These are phyloP conservation scores for Mixornis gularis DNA, from an alignment of 2,113 vertebrate genomes.

Conservation along the genomic window DNA sequence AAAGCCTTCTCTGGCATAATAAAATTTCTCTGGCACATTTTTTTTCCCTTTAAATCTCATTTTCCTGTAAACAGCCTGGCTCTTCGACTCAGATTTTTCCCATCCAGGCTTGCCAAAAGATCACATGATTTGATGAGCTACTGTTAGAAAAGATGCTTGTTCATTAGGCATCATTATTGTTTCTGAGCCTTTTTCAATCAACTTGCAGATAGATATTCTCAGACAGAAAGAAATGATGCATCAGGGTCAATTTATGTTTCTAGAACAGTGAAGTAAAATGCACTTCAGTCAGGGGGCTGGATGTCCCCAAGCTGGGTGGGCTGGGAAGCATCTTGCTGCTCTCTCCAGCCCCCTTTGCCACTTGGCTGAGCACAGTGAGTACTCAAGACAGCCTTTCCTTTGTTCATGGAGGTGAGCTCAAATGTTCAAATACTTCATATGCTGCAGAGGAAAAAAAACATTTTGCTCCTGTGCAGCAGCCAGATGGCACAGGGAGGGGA, in stretches of 20 bases:
- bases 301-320: background rate
- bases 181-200: background rate
- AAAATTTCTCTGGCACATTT: fast-evolving
- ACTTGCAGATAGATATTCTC: background rate
- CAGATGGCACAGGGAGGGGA: background rate
- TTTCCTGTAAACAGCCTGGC: background rate
- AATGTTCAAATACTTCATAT: background rate
- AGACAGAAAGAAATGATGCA: background rate
- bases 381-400: background rate
- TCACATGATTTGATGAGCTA: background rate
- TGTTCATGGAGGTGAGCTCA: slow-evolving; percentile 6
- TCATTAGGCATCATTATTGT: slow-evolving; percentile 16
- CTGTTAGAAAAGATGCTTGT: slow-evolving; percentile 19
- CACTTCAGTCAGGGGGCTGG: background rate
- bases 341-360: background rate
- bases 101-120: background rate
- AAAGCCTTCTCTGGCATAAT: background rate
- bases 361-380: background rate
- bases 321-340: background rate
- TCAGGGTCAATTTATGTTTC: background rate
- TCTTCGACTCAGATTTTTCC: background rate
- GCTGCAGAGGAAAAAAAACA: background rate
- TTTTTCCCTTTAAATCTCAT: background rate
- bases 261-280: background rate
- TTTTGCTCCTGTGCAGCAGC: background rate